These are phyloP conservation scores for Rhabdomys pumilio DNA, from an alignment of 2,797 vertebrate species.

Conservation along the genomic window DNA sequence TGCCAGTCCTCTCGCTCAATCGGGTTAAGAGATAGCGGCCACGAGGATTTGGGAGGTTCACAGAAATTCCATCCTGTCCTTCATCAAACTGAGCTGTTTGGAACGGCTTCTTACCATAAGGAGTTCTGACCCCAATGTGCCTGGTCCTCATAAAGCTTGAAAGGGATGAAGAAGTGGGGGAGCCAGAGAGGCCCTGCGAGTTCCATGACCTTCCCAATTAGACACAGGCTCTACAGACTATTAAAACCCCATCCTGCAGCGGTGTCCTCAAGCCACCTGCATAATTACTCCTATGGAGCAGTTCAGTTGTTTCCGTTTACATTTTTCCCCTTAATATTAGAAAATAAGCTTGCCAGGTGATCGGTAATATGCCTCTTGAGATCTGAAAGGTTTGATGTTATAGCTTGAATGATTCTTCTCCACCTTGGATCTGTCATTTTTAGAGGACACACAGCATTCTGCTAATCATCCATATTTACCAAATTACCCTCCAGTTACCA, in stretches of 20 bases:
- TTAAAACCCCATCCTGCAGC: background rate
- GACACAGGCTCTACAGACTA: background rate
- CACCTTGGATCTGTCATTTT: background rate
- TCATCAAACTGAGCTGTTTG: background rate
- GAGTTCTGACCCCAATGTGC: background rate
- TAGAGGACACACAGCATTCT: background rate
- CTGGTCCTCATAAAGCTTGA: background rate
- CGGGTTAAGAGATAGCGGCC: background rate
- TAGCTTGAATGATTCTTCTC: background rate
- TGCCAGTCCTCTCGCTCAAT: background rate
- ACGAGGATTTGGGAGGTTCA: background rate
- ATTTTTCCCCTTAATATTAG: background rate
- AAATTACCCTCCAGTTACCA: background rate
- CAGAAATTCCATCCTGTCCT: background rate
- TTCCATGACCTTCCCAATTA: slow-evolving; percentile 11
- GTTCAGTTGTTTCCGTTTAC: slow-evolving; percentile 23
- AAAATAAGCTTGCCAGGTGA: slow-evolving; percentile 38
- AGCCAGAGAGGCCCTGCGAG: background rate
- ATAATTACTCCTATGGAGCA: background rate
- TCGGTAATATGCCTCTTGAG: background rate
- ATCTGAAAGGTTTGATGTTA: background rate
- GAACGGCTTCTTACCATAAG: background rate
- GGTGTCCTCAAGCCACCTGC: background rate
- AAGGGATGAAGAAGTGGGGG: background rate
- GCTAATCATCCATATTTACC: background rate